Base-by-base conservation (phyloP, 2,888 invertebrate genomes). In the Augochlorella aurata region DNA sequence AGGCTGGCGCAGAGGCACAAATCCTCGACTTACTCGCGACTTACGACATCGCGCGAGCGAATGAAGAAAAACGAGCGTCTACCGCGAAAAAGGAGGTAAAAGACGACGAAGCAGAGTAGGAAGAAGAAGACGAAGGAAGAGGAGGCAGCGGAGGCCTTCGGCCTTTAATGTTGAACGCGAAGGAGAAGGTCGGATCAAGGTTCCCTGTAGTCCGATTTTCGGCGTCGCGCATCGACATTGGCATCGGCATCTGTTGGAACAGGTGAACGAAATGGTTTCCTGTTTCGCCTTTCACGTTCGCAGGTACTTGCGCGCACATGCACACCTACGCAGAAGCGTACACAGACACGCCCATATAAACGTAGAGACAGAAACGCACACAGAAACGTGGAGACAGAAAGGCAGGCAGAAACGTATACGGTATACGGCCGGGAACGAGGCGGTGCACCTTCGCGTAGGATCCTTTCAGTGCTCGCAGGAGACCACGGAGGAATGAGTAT, bases 171-270 rank as follows among this genome's bases (percentile, higher is more conserved):
- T 69, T 83, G 66, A 68, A 47, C 21, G 69, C 67, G 77, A 79
- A 77, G 85, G 82, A 81, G 89, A 90, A 90, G 89, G 89, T 90
- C 89, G 82, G 80, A 85, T 88, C 86, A 89, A 90, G 87, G 89
- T 70, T 87, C 74, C 77, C 47, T 50, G 67, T 70, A 68, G 79
- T 81, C 74, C 72, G 81, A 84, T 86, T 87, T 87, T 87, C 86
- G 87, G 88, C 71, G 77, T 44, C 78, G 49, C 9, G 69, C 38
- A 38, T 4, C 38, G 38, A 5, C 38, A 38, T 38, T 38, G 38
- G 38, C 38, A 38, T 38, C 38, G 5, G 38, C 5, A 29, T 29
- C 29, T 1, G 29, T 7, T 12, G 63, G 77, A 72, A 82, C 87
- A 87, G 86, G 79, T 87, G 86, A 68, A 83, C 80, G 69, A 75